phyloP scores from a whole-genome alignment of 2,888 invertebrate species.

The Argynnis bischoffii region DNA sequence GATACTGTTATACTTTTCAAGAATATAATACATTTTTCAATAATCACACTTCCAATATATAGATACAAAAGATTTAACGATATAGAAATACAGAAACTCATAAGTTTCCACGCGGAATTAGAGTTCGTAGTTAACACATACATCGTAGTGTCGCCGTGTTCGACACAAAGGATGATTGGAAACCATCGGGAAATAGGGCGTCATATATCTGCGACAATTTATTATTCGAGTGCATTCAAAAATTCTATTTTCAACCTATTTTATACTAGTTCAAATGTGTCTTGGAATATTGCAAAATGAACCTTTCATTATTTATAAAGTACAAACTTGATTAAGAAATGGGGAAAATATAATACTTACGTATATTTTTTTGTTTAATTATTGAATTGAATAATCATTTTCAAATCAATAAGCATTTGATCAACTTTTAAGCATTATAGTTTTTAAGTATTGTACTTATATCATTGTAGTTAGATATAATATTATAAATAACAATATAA shows the following conservation, averaged over 20 bases:
- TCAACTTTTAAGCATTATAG: no score
- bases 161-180: slow-evolving; percentile 41
- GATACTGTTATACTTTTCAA: neutral
- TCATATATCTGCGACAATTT: slow-evolving; percentile 23
- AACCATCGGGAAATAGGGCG: slow-evolving; percentile 27
- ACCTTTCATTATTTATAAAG: no score
- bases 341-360: no score
- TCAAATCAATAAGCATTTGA: no score
- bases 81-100: slow-evolving; percentile 3
- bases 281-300: no score
- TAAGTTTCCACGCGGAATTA: slow-evolving; percentile 16
- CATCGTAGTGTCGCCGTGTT: slow-evolving; percentile 19
- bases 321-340: no score
- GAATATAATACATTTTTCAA: neutral
- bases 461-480: no score
- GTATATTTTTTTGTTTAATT: no score
- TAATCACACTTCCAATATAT: neutral
- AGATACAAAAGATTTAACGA: slow-evolving; percentile 2
- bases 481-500: no score
- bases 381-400: no score
- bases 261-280: neutral
- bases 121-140: slow-evolving; percentile 15
- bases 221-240: slow-evolving; percentile 21
- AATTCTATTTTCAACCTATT: slow-evolving; percentile 12
- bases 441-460: no score